Conservation (phyloP, 2,888 invertebrate genomes). For the Mantis religiosa region DNA sequence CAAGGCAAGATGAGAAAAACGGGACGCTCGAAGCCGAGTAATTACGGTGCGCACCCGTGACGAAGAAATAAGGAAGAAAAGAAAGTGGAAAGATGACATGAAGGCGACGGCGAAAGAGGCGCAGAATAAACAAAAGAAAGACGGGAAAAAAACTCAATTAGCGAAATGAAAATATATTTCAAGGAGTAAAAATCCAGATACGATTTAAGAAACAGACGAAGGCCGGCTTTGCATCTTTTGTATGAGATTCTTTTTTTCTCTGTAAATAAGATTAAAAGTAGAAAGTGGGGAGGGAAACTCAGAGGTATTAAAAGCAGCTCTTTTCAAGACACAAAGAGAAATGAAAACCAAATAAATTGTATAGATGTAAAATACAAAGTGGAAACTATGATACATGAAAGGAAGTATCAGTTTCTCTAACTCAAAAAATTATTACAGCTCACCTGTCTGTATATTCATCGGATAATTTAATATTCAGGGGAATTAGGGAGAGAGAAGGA, state of each 20-base stretch:
- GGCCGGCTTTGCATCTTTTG: not conserved
- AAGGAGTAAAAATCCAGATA: not conserved
- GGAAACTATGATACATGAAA: no score
- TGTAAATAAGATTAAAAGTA: not conserved
- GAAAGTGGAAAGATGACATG: not conserved
- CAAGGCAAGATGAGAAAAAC: not conserved
- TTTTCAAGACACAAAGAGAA: not conserved
- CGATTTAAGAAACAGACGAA: not conserved
- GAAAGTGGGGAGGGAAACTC: not conserved
- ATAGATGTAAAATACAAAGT: not conserved
- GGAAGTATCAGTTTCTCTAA: no score
- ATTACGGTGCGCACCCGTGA: not conserved
- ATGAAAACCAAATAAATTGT: not conserved
- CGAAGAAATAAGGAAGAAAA: not conserved
- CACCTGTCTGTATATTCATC: no score
- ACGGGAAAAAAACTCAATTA: not conserved
- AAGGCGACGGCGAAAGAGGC: not conserved
- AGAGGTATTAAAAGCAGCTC: not conserved
- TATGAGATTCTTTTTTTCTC: not conserved
- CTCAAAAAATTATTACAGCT: no score
- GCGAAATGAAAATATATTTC: not conserved
- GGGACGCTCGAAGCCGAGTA: not conserved
- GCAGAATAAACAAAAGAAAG: not conserved
- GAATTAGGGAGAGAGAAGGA: no score
- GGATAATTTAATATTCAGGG: no score